These are phyloP conservation scores for Anguilla marmorata DNA, from an alignment of 2,797 vertebrate genomes.

Conservation along the genomic window DNA sequence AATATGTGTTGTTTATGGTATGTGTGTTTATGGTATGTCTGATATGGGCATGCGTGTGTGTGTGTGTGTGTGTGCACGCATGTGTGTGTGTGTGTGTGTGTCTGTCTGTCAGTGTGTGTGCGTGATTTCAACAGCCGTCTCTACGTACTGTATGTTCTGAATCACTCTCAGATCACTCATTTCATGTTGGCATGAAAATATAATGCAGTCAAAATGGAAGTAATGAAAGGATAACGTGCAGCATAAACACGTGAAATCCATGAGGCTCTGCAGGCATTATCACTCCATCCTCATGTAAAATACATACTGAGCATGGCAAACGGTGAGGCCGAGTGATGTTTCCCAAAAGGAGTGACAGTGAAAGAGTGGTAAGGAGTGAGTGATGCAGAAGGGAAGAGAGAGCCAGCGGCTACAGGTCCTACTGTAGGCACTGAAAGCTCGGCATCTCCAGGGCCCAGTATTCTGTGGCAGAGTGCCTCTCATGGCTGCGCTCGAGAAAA, in stretches of 20 bases:
- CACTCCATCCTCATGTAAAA: background rate
- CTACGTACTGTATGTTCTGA: background rate
- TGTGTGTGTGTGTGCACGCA: no score
- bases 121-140: background rate
- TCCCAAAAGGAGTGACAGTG: background rate
- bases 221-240: background rate
- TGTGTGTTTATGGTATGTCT: background rate
- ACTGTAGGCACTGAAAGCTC: conserved; percentile 32
- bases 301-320: background rate
- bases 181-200: background rate
- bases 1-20: background rate
- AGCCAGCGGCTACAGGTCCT: conserved; percentile 30
- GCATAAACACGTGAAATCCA: background rate
- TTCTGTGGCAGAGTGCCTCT: conserved; percentile 16
- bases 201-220: background rate
- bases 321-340: no score
- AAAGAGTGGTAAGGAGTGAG: background rate
- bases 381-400: background rate
- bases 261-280: background rate
- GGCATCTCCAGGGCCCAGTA: conserved; percentile 26
- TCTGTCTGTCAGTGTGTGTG: background rate
- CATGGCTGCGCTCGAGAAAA: background rate
- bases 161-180: background rate
- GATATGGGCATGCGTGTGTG: background rate
- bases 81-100: background rate